Evolutionary conservation across 2,797 vertebrate genomes (phyloP).

Genomic region (Etheostoma nigrum): DNA sequence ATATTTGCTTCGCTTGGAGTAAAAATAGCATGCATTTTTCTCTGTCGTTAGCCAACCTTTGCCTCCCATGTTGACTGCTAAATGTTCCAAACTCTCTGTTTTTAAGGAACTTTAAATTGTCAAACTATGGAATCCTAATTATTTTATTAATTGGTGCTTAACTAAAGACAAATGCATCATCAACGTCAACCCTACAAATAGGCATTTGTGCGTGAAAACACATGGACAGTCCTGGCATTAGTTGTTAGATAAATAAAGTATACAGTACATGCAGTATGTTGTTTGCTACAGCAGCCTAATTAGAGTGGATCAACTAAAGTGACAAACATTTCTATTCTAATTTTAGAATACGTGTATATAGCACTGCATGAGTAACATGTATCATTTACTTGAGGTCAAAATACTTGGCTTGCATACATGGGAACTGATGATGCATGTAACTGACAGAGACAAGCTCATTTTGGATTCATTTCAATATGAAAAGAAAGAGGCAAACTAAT

Average conservation of each 20-base stretch:
- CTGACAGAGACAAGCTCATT: slow-evolving; percentile 17
- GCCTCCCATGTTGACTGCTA: background rate
- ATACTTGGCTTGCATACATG: background rate
- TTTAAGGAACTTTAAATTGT: slow-evolving; percentile 17
- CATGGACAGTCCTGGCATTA: slow-evolving; percentile 2
- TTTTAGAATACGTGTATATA: background rate
- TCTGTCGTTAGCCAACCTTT: slow-evolving; percentile 10
- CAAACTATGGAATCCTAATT: slow-evolving; percentile 19
- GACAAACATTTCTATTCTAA: background rate
- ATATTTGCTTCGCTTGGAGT: slow-evolving; percentile 15
- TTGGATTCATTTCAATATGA: slow-evolving; percentile 2
- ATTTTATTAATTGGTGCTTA: slow-evolving; percentile 47
- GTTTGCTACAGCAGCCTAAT: slow-evolving; percentile 24
- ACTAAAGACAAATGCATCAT: slow-evolving; percentile 18
- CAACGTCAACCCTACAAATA: slow-evolving; percentile 35
- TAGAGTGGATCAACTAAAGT: slow-evolving; percentile 33
- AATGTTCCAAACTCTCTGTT: slow-evolving; percentile 13
- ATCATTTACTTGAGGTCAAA: slow-evolving; percentile 4
- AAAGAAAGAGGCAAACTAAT: slow-evolving; percentile 17
- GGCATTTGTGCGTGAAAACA: background rate
- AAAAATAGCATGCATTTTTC: background rate
- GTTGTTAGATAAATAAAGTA: slow-evolving; percentile 17
- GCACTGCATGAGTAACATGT: slow-evolving; percentile 6
- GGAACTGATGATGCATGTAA: slow-evolving; percentile 16
- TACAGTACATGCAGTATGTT: background rate